Base-by-base conservation (phyloP, 1,140 invertebrate species). In the Colletes gigas region DNA sequence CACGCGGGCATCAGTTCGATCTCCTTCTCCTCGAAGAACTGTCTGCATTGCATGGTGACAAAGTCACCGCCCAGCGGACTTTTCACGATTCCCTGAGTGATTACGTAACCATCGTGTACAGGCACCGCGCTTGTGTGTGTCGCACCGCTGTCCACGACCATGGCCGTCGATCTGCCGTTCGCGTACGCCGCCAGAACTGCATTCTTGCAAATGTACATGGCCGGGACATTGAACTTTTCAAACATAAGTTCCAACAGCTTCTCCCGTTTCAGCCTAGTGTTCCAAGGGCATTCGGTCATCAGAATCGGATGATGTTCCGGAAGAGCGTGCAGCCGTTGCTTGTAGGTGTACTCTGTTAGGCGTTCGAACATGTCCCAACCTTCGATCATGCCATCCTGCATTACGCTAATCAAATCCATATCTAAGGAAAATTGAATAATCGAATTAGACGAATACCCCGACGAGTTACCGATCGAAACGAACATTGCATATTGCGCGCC, bases 321-420 rank as follows among this genome's bases (percentile, higher is more conserved):
- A 14, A 89, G 41, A 57, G 87, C 84, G 66, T 89, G 78, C 95
- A 94, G 86, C 94, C 96, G 94, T 91, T 97, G 97, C 47, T 95
- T 95, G 91, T 98, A 99, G 6, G 97, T 96, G 92, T 99, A 97
- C 84, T 99, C 98, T 4, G 99, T 93, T 68, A 96, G 95, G 90
- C 98, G 97, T 92, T 99, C 98, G 94, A 99, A 99, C 72, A 98
- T 94, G 88, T 99, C 98, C 98, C 98, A 99, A 92, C 99, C 98
- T 82, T 99, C 98, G 82, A 99, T 96, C 95, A 98, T 97, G 63
- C 98, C 97, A 89, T 99, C 98, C 91, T 98, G 98, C 94, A 99
- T 96, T 93, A 98, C 98, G 3, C 96, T 96, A 71, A 96, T 95
- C 54, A 98, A 95, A 91, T 98, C 97, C 96, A 96, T 97, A 83